A percentile compares a stretch with the other conserved stretches of the same genome.
Conservation (phyloP, 2,888 invertebrate genomes). For the Nemoura dubitans region DNA sequence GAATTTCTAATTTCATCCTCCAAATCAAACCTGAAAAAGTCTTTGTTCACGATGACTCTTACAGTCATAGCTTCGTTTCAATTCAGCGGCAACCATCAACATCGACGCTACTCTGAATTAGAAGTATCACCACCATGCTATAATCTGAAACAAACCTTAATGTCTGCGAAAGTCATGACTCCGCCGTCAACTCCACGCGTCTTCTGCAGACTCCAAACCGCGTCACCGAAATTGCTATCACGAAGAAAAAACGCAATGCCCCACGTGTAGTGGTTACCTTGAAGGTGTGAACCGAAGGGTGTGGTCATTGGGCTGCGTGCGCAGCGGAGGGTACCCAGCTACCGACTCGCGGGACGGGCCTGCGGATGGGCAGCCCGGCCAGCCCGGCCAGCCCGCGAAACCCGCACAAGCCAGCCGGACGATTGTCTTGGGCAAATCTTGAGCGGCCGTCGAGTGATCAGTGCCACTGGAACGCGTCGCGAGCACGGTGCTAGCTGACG, state of each 20-base stretch:
- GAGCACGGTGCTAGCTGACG: neutral
- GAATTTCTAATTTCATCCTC: no score
- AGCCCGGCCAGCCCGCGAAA: neutral
- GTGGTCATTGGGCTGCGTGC: constrained; percentile 31
- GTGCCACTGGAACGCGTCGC: neutral
- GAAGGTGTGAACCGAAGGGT: constrained; percentile 29
- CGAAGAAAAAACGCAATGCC: neutral
- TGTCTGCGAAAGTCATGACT: no score
- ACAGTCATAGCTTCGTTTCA: no score
- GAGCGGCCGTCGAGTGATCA: neutral
- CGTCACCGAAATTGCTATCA: neutral
- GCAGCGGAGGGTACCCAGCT: neutral
- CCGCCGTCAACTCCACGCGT: no score
- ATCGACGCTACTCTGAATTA: no score
- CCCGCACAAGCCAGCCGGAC: neutral
- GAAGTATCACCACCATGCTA: no score
- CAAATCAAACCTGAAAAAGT: no score
- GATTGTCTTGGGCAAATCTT: neutral
- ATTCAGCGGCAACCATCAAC: no score
- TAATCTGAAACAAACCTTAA: no score
- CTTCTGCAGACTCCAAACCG: neutral
- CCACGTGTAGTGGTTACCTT: constrained; percentile 12
- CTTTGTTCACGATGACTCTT: no score
- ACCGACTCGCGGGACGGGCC: neutral
- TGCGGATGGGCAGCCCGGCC: neutral